Conservation (phyloP, 1,140 invertebrate species). For the Musca domestica region DNA sequence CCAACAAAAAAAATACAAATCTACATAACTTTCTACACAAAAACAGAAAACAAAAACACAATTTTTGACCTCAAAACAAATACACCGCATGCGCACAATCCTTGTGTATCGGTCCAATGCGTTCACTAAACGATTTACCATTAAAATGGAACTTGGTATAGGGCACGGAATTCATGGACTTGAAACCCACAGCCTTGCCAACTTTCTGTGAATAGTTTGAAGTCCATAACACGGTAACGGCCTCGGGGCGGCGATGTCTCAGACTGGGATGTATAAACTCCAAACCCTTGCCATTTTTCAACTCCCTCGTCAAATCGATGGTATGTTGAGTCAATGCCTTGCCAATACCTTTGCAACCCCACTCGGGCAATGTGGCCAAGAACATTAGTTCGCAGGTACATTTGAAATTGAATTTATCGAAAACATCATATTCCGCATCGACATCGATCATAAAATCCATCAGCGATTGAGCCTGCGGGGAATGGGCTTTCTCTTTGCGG, state of each 20-base stretch:
- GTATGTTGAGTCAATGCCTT: conserved; percentile 57
- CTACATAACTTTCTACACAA: too few species aligned
- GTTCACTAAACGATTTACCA: conserved; percentile 60
- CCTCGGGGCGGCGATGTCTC: conserved; percentile 55
- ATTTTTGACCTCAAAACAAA: conserved; percentile 9
- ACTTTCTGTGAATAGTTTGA: conserved; percentile 60
- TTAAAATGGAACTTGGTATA: conserved; percentile 57
- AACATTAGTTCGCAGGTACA: conserved; percentile 69
- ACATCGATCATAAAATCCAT: conserved; percentile 63
- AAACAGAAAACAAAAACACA: too few species aligned
- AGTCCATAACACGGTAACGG: conserved; percentile 62
- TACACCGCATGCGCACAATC: conserved; percentile 34
- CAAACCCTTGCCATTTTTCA: conserved; percentile 56
- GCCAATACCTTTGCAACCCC: conserved; percentile 57
- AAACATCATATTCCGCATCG: conserved; percentile 60
- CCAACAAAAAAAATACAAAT: too few species aligned
- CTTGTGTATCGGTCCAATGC: conserved; percentile 50
- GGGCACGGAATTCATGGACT: conserved; percentile 54
- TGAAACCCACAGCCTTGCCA: conserved; percentile 57
- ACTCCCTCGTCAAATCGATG: conserved; percentile 56
- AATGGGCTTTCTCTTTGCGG: conserved; percentile 58
- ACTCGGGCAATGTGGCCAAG: conserved; percentile 57
- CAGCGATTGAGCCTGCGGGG: conserved; percentile 57
- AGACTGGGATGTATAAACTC: conserved; percentile 54
- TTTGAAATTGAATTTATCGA: conserved; percentile 60